Base-by-base conservation (phyloP, 2,113 vertebrate species). In the Urocitellus parryii region DNA sequence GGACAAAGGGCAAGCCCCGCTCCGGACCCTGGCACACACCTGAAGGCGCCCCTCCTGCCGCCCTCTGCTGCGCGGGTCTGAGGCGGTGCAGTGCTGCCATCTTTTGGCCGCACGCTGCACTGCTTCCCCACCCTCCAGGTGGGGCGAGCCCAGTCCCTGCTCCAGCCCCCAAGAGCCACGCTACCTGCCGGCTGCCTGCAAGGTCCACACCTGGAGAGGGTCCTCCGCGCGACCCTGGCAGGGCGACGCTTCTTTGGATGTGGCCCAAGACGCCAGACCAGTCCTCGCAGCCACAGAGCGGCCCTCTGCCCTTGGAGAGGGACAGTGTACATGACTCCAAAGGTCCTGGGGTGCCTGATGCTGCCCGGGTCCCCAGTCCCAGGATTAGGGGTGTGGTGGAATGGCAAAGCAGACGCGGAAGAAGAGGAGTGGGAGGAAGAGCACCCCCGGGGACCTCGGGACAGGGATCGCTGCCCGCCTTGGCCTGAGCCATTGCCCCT, bases 11-110 rank as follows among this genome's bases (percentile, higher is more conserved):
- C 51, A 13, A 58, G 45, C 3, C 56, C 32, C 10, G 37, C n/a
- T 18, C 13, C 25, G 4, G 37, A 25, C 12, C 58, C 11, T 0
- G 22, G 37, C 68, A 14, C 74, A 8, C 53, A 29, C 67, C 34
- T 3, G 27, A 32, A 0, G 0, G 4, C 0, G 2, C 34, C 13
- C 63, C 39, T 91, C 82, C 58, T 0, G 76, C 34, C 0, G 29
- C 58, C 45, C 18, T 0, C 14, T 0, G 51, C 76, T 0, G 65
- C 0, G 1, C 12, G 0, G 20, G 27, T 61, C 85, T 90, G 91
- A 87, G 56, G 94, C 48, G 18, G 95, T 91, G 82, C 42, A 22
- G 97, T 95, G 94, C 97, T 97, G 97, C 98, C 98, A 98, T 96
- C 98, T 98, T 65, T 94, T 53, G 98, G 83, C 90, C n/a, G 0